Evolutionary conservation across 2,113 vertebrate genomes (phyloP).

Genomic region (Nestor notabilis): DNA sequence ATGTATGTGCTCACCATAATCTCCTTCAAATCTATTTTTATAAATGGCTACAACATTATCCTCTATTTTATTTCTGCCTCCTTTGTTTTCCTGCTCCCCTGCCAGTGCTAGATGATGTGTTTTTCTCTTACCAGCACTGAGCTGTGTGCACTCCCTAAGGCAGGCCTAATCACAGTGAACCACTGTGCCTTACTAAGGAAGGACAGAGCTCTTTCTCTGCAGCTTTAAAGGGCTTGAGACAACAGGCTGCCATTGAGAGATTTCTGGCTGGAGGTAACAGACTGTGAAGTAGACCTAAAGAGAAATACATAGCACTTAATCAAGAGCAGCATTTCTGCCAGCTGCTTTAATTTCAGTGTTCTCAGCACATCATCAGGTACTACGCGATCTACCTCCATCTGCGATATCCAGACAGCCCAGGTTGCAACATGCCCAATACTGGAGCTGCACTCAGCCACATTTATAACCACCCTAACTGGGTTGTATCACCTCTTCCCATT

Average conservation of each 20-base stretch:
- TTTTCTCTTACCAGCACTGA: not conserved
- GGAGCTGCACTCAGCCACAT: not conserved
- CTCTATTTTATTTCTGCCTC: not conserved
- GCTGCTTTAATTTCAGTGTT: not conserved
- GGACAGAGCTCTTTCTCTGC: not conserved
- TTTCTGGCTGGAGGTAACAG: not conserved
- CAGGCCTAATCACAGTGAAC: not conserved
- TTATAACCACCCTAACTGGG: not conserved
- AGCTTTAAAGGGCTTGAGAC: not conserved
- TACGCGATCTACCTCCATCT: fast-evolving
- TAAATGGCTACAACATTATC: not conserved
- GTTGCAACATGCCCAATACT: not conserved
- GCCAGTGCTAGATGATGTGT: not conserved
- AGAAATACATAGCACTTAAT: not conserved
- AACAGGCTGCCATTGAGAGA: not conserved
- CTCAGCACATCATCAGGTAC: not conserved
- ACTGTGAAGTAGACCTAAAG: not conserved
- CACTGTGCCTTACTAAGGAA: not conserved
- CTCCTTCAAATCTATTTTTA: not conserved
- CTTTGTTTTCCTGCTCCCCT: not conserved
- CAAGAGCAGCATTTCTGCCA: not conserved
- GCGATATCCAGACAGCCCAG: not conserved
- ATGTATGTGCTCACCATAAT: not conserved
- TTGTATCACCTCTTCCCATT: not conserved
- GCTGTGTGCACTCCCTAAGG: not conserved